These are phyloP conservation scores for Ammodytes marinus DNA, from an alignment of 2,113 vertebrate species.

Conservation along the genomic window DNA sequence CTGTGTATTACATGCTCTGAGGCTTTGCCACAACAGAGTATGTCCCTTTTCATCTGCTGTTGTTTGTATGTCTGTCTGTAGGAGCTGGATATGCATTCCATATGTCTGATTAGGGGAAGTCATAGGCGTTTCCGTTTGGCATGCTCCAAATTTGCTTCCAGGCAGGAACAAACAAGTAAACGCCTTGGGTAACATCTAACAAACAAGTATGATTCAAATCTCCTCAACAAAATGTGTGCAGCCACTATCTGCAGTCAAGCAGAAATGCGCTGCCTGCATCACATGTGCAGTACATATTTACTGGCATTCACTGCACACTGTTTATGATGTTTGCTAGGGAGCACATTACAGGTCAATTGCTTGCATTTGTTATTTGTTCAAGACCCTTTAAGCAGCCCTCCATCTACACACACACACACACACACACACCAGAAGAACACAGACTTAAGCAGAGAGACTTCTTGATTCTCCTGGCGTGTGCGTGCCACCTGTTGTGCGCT, in stretches of 20 bases:
- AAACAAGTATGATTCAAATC: conserved; percentile 44
- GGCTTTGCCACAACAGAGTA: conserved; percentile 25
- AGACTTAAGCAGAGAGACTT: conserved; percentile 10
- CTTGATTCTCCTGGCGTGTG: conserved; percentile 2
- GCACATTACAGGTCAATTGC: conserved; percentile 4
- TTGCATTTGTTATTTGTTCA: not conserved
- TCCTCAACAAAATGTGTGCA: conserved; percentile 10
- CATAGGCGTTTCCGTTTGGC: conserved; percentile 40
- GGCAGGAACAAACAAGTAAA: conserved; percentile 53
- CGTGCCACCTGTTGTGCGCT: conserved; percentile 18
- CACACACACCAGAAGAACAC: not conserved
- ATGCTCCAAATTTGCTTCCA: conserved; percentile 42
- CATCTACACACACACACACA: not conserved
- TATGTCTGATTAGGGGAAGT: conserved; percentile 46
- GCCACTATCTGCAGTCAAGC: conserved; percentile 4
- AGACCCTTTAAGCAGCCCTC: not conserved
- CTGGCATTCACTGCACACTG: not conserved
- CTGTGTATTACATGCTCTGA: conserved; percentile 26
- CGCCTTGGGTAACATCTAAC: conserved; percentile 38
- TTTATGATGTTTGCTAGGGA: conserved; percentile 8
- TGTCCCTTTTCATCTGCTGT: conserved; percentile 31
- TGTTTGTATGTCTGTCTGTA: not conserved
- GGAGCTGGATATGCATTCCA: conserved; percentile 19
- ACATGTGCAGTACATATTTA: conserved; percentile 15
- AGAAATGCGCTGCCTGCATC: conserved; percentile 16